Conservation (phyloP, 2,888 invertebrate genomes). For the Drosophila sordidula region DNA sequence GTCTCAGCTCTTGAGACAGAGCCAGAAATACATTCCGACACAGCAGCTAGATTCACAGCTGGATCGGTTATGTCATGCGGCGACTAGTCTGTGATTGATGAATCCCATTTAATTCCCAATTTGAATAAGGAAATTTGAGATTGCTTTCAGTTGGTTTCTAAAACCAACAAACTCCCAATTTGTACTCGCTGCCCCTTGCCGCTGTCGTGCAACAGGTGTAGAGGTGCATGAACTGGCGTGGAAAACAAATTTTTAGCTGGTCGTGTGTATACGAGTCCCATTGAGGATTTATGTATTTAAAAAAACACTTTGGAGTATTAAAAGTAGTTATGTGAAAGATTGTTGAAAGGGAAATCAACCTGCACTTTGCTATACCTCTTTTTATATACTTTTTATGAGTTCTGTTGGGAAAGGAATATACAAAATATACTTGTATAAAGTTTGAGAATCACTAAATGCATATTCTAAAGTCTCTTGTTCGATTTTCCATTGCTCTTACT, state of each 20-base stretch:
- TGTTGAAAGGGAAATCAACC: too few relatives aligned
- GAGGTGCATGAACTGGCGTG: constrained; percentile 7
- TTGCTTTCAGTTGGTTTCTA: neutral
- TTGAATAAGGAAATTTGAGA: constrained; percentile 20
- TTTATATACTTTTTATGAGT: too few relatives aligned
- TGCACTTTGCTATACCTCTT: too few relatives aligned
- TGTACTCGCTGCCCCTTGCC: constrained; percentile 6
- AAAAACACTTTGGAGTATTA: too few relatives aligned
- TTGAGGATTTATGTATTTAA: neutral
- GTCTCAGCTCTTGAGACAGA: constrained; percentile 18
- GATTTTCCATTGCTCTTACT: too few relatives aligned
- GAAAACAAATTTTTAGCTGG: neutral
- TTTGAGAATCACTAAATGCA: too few relatives aligned
- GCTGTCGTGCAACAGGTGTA: constrained; percentile 20
- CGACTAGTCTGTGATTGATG: constrained; percentile 67
- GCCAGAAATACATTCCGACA: constrained; percentile 16
- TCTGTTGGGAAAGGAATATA: too few relatives aligned
- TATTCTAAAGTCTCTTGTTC: too few relatives aligned
- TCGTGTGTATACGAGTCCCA: neutral
- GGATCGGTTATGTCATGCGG: constrained; percentile 74
- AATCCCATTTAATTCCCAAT: constrained; percentile 14
- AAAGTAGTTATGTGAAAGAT: too few relatives aligned
- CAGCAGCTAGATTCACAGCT: constrained; percentile 63
- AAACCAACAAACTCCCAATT: constrained; percentile 20
- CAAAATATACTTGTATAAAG: too few relatives aligned